These are phyloP conservation scores for Serinus canaria DNA, from an alignment of 2,113 vertebrate species.

Conservation along the genomic window DNA sequence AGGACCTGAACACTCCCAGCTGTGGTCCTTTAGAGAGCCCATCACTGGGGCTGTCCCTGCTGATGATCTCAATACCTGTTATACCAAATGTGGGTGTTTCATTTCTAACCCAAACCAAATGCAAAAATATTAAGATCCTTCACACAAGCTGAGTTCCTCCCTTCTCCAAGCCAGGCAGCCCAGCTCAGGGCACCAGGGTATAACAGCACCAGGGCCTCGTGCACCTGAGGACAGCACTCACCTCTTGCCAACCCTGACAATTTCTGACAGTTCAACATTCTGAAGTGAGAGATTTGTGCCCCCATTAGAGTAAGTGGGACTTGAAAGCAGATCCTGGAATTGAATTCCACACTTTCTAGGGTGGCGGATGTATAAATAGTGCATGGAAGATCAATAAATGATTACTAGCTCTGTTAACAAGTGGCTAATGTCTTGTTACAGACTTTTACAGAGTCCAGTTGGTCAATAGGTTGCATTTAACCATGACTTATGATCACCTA, in stretches of 20 bases:
- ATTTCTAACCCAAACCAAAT: background rate
- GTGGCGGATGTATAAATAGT: constrained; percentile 65
- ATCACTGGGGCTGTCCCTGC: background rate
- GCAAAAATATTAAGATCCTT: background rate
- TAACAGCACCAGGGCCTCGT: background rate
- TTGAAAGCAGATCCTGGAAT: constrained; percentile 55
- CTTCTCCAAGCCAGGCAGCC: background rate
- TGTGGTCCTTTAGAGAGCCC: background rate
- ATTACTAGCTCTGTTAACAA: constrained; percentile 67
- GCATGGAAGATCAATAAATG: constrained; percentile 59
- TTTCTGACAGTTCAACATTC: background rate
- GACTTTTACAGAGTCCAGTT: constrained; percentile 53
- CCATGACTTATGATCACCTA: constrained; percentile 59
- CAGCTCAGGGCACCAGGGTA: background rate
- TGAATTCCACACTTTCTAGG: constrained; percentile 51
- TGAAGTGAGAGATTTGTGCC: background rate
- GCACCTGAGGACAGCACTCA: background rate
- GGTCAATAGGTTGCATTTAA: constrained; percentile 69
- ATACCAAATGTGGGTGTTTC: background rate
- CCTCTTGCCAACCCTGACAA: background rate
- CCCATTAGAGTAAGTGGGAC: constrained; percentile 25
- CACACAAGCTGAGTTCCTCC: background rate
- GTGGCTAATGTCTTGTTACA: constrained; percentile 59
- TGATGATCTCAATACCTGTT: background rate
- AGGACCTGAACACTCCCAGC: background rate